phyloP scores from a whole-genome alignment of 1,140 invertebrate species.

The Cheumatopsyche charites region DNA sequence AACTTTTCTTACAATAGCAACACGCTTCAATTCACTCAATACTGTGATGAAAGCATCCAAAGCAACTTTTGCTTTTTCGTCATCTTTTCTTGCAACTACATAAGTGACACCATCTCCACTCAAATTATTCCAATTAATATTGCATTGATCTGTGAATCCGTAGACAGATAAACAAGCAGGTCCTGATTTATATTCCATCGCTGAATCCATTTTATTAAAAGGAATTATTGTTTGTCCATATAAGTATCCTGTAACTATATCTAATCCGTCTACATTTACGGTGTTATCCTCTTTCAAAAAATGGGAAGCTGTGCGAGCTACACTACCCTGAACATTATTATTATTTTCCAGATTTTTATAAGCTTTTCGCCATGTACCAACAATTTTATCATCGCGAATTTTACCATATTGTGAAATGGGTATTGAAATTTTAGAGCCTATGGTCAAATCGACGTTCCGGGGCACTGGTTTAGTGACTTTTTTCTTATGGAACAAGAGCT shows the following conservation, averaged over 20 bases:
- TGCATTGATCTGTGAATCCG: constrained; percentile 56
- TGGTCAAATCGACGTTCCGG: constrained; percentile 58
- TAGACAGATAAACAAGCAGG: constrained; percentile 55
- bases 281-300: constrained; percentile 54
- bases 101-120: constrained; percentile 57
- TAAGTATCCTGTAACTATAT: constrained; percentile 54
- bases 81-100: constrained; percentile 55
- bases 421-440: constrained; percentile 58
- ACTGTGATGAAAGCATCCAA: constrained; percentile 54
- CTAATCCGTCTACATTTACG: constrained; percentile 46
- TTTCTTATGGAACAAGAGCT: constrained; percentile 56
- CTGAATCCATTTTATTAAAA: constrained; percentile 53
- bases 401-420: constrained; percentile 56
- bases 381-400: constrained; percentile 54
- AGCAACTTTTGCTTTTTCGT: constrained; percentile 56
- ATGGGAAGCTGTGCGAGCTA: constrained; percentile 51
- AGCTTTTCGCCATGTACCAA: constrained; percentile 53
- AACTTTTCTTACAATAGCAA: constrained; percentile 56
- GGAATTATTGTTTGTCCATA: constrained; percentile 58
- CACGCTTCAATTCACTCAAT: constrained; percentile 54
- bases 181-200: constrained; percentile 57
- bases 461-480: constrained; percentile 51
- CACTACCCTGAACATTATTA: constrained; percentile 51
- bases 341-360: constrained; percentile 51
- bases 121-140: constrained; percentile 56